Evolutionary conservation across 2,888 invertebrate species (phyloP).

Genomic region (Tryphoninae sp.): DNA sequence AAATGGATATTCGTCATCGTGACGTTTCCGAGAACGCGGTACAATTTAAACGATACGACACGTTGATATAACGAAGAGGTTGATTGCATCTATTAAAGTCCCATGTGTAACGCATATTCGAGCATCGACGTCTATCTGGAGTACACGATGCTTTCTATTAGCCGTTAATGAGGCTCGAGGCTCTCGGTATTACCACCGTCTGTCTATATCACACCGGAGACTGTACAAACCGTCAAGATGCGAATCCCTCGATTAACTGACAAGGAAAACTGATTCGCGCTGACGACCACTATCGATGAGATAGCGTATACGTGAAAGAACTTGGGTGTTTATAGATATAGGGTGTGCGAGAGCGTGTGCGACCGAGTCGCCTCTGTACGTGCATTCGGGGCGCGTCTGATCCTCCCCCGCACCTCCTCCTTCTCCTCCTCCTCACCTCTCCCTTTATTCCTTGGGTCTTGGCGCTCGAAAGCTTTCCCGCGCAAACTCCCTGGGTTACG

Average conservation of each 20-base stretch:
- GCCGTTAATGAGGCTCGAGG: not conserved
- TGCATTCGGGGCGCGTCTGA: constrained; percentile 42
- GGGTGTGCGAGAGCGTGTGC: not conserved
- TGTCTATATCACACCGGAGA: no score
- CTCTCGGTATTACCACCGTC: not conserved
- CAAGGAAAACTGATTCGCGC: not conserved
- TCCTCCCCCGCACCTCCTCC: constrained; percentile 4
- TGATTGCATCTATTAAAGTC: not conserved
- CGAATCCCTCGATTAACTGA: not conserved
- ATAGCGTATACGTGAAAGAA: not conserved
- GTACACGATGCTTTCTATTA: not conserved
- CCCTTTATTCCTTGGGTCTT: constrained; percentile 37
- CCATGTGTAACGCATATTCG: not conserved
- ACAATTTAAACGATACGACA: not conserved
- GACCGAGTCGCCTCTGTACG: constrained; percentile 20
- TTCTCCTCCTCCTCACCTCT: constrained; percentile 44
- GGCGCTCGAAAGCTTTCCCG: constrained; percentile 56
- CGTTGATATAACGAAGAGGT: not conserved
- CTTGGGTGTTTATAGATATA: not conserved
- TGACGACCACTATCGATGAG: not conserved
- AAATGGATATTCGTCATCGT: not conserved
- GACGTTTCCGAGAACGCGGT: not conserved
- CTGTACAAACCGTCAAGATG: no score
- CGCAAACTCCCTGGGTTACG: constrained; percentile 53
- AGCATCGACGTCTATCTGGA: not conserved